Conservation (phyloP, 30 jellyfish, hydroid and myxozoan species). For the Pelagia noctiluca region DNA sequence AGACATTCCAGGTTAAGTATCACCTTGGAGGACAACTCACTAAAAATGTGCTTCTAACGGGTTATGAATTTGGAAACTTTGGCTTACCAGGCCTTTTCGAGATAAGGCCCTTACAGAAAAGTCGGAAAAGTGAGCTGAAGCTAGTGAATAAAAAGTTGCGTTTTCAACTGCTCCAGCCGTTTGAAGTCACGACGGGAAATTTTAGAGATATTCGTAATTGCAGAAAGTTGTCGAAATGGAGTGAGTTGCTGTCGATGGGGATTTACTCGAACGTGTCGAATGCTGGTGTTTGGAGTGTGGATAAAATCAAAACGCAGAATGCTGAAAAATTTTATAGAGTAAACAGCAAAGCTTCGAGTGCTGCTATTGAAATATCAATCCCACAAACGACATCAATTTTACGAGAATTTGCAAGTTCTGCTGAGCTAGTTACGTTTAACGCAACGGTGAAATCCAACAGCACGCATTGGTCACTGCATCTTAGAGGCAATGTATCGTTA, state of each 20-base stretch:
- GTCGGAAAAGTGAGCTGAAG: background rate
- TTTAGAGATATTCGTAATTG: background rate
- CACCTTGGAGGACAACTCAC: background rate
- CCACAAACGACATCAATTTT: slow-evolving; percentile 1
- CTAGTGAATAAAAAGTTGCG: background rate
- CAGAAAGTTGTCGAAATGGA: background rate
- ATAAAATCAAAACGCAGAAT: background rate
- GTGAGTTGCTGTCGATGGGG: background rate
- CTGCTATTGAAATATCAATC: slow-evolving; percentile 8
- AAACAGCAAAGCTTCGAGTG: background rate
- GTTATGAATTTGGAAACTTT: background rate
- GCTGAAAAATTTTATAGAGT: background rate
- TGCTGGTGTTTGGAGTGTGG: background rate
- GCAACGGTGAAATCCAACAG: slow-evolving; percentile 20
- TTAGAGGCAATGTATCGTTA: slow-evolving; percentile 20
- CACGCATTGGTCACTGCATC: slow-evolving; percentile 22
- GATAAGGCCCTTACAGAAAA: background rate
- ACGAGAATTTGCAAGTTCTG: background rate
- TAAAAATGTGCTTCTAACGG: background rate
- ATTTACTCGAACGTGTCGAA: background rate
- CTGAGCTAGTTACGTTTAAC: slow-evolving; percentile 1
- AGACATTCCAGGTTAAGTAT: background rate
- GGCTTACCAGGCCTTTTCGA: background rate
- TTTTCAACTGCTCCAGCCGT: background rate
- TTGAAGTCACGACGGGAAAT: background rate